phyloP scores from a whole-genome alignment of 2,113 vertebrate genomes.

The Pterocles gutturalis region DNA sequence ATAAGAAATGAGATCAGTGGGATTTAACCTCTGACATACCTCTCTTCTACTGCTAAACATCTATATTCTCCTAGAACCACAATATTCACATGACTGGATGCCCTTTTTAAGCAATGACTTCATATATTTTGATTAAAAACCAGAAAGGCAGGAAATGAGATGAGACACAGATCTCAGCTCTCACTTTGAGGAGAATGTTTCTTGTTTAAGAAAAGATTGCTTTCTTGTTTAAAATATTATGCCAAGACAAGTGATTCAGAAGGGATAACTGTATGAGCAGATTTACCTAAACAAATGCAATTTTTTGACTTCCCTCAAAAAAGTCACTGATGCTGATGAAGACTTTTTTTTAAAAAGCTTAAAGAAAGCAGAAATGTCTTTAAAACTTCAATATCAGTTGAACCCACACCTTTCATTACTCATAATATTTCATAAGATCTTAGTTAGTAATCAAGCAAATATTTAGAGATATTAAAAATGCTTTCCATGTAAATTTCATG shows the following conservation, averaged over 20 bases:
- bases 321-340: not conserved
- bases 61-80: not conserved
- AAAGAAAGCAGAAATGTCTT: not conserved
- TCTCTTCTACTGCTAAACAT: not conserved
- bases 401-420: not conserved
- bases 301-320: not conserved
- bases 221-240: not conserved
- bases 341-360: not conserved
- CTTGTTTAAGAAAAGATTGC: not conserved
- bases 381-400: not conserved
- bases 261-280: not conserved
- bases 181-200: not conserved
- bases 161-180: not conserved
- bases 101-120: not conserved
- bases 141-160: conserved; percentile 30
- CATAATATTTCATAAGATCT: not conserved
- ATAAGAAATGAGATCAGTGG: not conserved
- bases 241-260: not conserved
- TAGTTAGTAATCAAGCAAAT: not conserved
- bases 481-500: not conserved
- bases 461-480: not conserved
- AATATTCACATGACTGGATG: not conserved
- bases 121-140: conserved; percentile 22
- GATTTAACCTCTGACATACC: not conserved
- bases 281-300: not conserved